Evolutionary conservation across 2,888 invertebrate species (phyloP).

Genomic region (Drosophila monieri): DNA sequence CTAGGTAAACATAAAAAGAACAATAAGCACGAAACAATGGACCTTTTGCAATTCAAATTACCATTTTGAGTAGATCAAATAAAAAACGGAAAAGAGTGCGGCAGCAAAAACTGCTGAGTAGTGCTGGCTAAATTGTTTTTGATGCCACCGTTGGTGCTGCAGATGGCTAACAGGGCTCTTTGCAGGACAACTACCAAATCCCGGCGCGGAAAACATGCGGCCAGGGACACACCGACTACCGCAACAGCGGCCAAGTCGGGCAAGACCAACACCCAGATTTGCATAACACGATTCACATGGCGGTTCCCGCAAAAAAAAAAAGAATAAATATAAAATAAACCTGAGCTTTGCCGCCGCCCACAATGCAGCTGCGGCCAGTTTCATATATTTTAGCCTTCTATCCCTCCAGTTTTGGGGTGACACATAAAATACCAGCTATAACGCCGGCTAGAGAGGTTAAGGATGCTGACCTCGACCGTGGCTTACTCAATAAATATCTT

Average conservation of each 20-base stretch:
- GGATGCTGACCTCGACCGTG: neutral
- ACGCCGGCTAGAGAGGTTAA: conserved; percentile 7
- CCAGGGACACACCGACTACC: neutral
- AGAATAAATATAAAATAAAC: conserved; percentile 7
- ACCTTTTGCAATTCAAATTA: conserved; percentile 70
- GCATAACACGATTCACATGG: conserved; percentile 65
- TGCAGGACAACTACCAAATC: conserved; percentile 46
- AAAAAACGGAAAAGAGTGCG: conserved; percentile 31
- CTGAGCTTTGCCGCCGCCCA: conserved; percentile 16
- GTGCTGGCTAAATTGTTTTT: conserved; percentile 66
- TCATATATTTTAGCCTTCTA: conserved; percentile 43
- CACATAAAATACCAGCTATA: conserved; percentile 52
- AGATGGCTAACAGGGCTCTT: conserved; percentile 41
- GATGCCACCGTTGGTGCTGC: conserved; percentile 36
- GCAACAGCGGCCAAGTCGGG: conserved; percentile 2
- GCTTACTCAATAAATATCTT: conserved; percentile 1
- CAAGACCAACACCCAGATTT: conserved; percentile 56
- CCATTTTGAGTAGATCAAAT: conserved; percentile 72
- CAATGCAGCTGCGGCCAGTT: conserved; percentile 39
- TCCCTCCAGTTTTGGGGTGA: conserved; percentile 50
- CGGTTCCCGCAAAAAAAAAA: conserved; percentile 17
- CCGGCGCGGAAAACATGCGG: conserved; percentile 25
- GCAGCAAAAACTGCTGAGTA: conserved; percentile 52
- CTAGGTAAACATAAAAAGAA: conserved; percentile 31
- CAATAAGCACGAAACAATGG: conserved; percentile 59